Conservation (phyloP, 92 coral and sea anemone genomes). For the Heteractis magnifica region DNA sequence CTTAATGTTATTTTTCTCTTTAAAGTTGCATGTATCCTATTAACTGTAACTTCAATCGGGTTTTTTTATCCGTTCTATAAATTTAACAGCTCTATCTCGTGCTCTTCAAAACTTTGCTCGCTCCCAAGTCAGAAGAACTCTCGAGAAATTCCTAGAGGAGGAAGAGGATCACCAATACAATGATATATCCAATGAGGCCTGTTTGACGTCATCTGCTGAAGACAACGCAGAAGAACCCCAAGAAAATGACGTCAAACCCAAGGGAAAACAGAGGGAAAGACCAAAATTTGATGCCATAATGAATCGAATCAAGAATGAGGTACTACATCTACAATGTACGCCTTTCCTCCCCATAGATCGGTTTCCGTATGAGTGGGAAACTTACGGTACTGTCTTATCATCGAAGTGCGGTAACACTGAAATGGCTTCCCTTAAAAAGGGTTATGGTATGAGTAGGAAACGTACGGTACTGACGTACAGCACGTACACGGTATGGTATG, state of each 20-base stretch:
- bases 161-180: conserved; percentile 39
- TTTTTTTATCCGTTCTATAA: background rate
- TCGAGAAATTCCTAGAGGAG: conserved; percentile 60
- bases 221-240: background rate
- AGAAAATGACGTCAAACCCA: conserved; percentile 3
- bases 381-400: too few species aligned
- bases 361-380: too few species aligned
- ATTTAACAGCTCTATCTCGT: conserved; percentile 54
- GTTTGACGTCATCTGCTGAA: conserved; percentile 1
- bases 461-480: too few species aligned
- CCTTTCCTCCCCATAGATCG: too few species aligned
- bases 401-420: too few species aligned
- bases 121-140: conserved; percentile 38
- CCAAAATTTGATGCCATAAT: conserved; percentile 44
- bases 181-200: conserved; percentile 40
- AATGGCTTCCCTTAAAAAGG: too few species aligned
- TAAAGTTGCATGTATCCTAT: too few species aligned
- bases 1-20: too few species aligned
- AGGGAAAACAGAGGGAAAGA: conserved; percentile 25
- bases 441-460: too few species aligned
- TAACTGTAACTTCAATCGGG: background rate
- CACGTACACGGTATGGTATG: too few species aligned
- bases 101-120: conserved; percentile 78
- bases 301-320: conserved; percentile 58
- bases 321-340: background rate